phyloP scores from a whole-genome alignment of 2,113 vertebrate genomes.

The Planiliza haematocheilus region DNA sequence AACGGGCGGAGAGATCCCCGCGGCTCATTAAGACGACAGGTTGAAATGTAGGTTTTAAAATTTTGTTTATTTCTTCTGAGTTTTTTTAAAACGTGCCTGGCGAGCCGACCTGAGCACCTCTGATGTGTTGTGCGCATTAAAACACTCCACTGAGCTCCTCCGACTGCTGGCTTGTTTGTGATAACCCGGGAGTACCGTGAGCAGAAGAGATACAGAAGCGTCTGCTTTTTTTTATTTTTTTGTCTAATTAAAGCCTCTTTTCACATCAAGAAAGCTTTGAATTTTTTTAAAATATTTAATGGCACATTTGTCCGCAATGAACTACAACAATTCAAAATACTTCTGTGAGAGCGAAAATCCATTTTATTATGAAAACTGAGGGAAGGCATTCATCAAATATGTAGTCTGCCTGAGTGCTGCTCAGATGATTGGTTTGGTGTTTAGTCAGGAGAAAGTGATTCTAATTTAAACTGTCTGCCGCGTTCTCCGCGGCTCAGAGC shows the following conservation, averaged over 20 bases:
- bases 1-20: conserved; percentile 11
- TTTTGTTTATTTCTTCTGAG: conserved; percentile 20
- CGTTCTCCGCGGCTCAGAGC: conserved; percentile 31
- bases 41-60: conserved; percentile 16
- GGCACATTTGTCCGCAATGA: conserved; percentile 30
- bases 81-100: not conserved
- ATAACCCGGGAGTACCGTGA: conserved; percentile 49
- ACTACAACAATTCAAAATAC: conserved; percentile 37
- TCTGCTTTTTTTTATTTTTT: conserved; percentile 17
- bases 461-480: conserved; percentile 53
- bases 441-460: conserved; percentile 47
- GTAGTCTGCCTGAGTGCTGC: conserved; percentile 33
- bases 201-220: conserved; percentile 26
- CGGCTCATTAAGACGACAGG: not conserved
- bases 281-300: conserved; percentile 38
- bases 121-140: conserved; percentile 15
- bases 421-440: conserved; percentile 47
- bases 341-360: conserved; percentile 14
- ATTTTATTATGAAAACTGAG: conserved; percentile 38
- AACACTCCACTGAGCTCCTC: conserved; percentile 18
- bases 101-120: conserved; percentile 37
- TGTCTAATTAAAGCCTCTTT: conserved; percentile 55
- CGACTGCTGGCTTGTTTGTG: conserved; percentile 59
- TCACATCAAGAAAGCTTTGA: conserved; percentile 45
- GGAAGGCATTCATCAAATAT: conserved; percentile 57